Base-by-base conservation (phyloP, 2,113 vertebrate species). In the Alethe castanea region DNA sequence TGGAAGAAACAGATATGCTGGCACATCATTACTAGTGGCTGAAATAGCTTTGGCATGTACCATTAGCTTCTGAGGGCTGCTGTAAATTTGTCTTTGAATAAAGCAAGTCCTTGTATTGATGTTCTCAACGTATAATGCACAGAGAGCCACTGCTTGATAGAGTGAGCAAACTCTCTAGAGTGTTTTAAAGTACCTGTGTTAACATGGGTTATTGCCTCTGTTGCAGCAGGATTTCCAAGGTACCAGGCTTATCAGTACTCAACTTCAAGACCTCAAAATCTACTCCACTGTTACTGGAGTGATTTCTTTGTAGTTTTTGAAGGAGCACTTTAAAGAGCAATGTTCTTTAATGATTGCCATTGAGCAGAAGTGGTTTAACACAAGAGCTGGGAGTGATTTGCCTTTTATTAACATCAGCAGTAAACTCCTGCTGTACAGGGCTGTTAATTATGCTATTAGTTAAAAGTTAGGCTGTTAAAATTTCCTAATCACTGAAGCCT, bases 281-380 rank as follows among this genome's bases (percentile, higher is more conserved):
- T 95, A 93, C 95, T 97, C 83, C 76, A 38, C 56, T 95, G 87
- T 83, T 96, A 84, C 38, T 92, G 56, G 92, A 97, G 86, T 92
- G 94, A 97, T 97, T 97, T 97, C 96, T 92, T 97, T 97, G 94
- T 97, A 92, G 95, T 94, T 98, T 96, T 80, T 97, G 93, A 97
- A 97, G 96, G 79, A 93, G 92, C 91, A 80, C 96, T 97, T 92
- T 76, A 85, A 94, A 95, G 96, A 96, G 50, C 94, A 94, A 95
- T 97, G 97, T 92, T 97, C 92, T 72, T 73, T 64, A 73, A 74
- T 10, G 14, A 42, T 57, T 94, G 91, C 84, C 71, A 67, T 90
- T 81, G 92, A 95, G 54, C 61, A 88, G 80, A 96, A 96, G 90
- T 96, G 65, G 86, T 93, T 96, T 95, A 83, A 81, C 79, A 72